These are phyloP conservation scores for Stenichneumon culpator DNA, from an alignment of 2,888 invertebrate genomes.

Conservation along the genomic window DNA sequence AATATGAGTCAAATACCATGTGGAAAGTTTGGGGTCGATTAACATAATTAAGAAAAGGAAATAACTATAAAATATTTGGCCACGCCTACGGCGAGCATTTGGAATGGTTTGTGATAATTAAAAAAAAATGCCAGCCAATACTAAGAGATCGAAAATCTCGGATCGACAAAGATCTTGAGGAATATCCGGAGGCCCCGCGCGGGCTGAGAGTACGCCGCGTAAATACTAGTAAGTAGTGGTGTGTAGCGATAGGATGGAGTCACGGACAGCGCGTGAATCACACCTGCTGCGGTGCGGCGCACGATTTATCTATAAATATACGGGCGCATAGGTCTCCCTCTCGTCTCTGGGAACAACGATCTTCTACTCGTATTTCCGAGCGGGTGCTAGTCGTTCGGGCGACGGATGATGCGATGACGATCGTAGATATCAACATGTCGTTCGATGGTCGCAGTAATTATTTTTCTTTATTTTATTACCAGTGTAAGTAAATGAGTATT, in stretches of 20 bases:
- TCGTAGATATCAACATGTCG: conserved; percentile 56
- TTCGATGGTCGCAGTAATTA: neutral
- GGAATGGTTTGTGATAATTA: neutral
- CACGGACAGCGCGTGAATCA: conserved; percentile 56
- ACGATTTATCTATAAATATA: conserved; percentile 42
- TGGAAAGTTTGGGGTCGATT: neutral
- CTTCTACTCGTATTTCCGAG: conserved; percentile 30
- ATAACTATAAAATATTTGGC: neutral
- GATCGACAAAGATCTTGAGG: neutral
- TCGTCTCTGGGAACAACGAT: conserved; percentile 26
- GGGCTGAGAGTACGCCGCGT: neutral
- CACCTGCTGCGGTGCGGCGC: conserved; percentile 58
- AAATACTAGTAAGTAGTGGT: neutral
- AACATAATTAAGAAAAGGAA: neutral
- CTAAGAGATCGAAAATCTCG: neutral
- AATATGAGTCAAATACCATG: no score
- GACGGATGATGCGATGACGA: conserved; percentile 47
- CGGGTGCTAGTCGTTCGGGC: conserved; percentile 27
- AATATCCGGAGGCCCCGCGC: neutral
- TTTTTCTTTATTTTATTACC: neutral
- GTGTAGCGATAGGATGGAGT: conserved; percentile 40
- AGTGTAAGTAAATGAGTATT: no score
- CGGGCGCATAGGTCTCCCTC: conserved; percentile 28
- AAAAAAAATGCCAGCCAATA: neutral
- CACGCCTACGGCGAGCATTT: neutral